These are phyloP conservation scores for Mandrillus leucophaeus DNA, from an alignment of 2,113 vertebrate species.

Conservation along the genomic window DNA sequence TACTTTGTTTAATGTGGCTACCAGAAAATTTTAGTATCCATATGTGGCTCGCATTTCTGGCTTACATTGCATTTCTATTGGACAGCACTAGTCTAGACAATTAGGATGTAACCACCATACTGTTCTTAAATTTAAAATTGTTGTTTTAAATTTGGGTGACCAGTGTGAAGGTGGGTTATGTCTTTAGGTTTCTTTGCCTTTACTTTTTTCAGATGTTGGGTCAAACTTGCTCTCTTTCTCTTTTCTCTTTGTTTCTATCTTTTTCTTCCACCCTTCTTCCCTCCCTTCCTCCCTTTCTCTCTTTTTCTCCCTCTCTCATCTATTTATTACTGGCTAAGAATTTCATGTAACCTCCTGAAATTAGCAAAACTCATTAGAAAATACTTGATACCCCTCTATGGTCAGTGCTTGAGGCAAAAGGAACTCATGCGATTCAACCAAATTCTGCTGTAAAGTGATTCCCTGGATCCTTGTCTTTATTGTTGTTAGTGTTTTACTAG, in stretches of 20 bases:
- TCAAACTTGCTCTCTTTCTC: conserved; percentile 5
- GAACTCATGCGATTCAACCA: neutral
- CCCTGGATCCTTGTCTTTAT: conserved; percentile 1
- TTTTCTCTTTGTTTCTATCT: neutral
- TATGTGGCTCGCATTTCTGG: neutral
- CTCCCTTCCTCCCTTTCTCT: neutral
- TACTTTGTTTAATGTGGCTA: neutral
- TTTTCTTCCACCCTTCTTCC: neutral
- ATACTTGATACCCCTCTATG: conserved; percentile 41
- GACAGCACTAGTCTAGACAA: neutral
- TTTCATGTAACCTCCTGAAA: conserved; percentile 60
- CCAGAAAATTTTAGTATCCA: neutral
- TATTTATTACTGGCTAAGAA: conserved; percentile 49
- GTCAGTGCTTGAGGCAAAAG: conserved; percentile 56
- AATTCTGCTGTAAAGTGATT: conserved; percentile 1
- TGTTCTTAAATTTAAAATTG: conserved; percentile 39
- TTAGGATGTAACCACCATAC: neutral
- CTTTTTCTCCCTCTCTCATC: neutral
- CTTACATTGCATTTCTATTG: conserved; percentile 18
- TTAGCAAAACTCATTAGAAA: conserved; percentile 53
- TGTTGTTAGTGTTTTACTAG: neutral
- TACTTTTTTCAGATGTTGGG: conserved; percentile 59
- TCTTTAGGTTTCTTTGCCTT: conserved; percentile 49
- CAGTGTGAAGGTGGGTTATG: conserved; percentile 62
- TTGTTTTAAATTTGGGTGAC: conserved; percentile 46